A percentile compares a stretch with the other conserved stretches of the same genome.
Evolutionary conservation across 2,888 invertebrate genomes (phyloP).

Genomic region (Chrysotoxum bicinctum): DNA sequence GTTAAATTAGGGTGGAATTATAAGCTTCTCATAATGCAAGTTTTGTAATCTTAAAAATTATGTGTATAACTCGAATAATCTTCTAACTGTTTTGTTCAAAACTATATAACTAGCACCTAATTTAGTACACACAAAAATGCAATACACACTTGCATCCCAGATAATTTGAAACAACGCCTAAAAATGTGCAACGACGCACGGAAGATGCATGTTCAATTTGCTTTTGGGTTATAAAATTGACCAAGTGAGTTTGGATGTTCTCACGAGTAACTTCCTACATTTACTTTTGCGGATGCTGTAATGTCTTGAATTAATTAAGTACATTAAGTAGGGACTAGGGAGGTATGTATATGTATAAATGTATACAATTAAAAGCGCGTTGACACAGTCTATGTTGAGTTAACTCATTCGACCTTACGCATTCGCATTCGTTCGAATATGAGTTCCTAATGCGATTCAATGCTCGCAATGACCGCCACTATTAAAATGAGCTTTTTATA

Average conservation of each 20-base stretch:
- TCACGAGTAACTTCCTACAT: background rate
- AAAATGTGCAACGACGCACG: conserved; percentile 57
- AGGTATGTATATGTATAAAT: too few species aligned
- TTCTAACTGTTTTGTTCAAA: too few species aligned
- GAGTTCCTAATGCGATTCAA: conserved; percentile 54
- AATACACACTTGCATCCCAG: conserved; percentile 26
- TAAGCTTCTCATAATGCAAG: too few species aligned
- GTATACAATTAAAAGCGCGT: background rate
- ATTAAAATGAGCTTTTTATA: conserved; percentile 35
- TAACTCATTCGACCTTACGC: conserved; percentile 42
- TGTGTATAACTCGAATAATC: too few species aligned
- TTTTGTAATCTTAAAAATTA: too few species aligned
- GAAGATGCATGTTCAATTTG: conserved; percentile 5
- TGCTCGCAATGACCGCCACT: conserved; percentile 22
- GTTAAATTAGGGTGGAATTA: too few species aligned
- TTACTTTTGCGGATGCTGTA: background rate
- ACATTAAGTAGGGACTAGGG: too few species aligned
- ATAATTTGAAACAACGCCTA: conserved; percentile 45
- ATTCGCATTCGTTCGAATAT: conserved; percentile 16
- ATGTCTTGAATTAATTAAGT: background rate
- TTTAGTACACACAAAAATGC: conserved; percentile 25
- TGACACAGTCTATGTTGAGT: background rate
- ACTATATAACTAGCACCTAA: conserved; percentile 30
- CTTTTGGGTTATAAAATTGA: background rate
- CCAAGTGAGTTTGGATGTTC: background rate